A percentile compares a stretch with the other conserved stretches of the same genome.
phyloP scores from a whole-genome alignment of 1,140 invertebrate genomes.

The Tachypleus tridentatus region DNA sequence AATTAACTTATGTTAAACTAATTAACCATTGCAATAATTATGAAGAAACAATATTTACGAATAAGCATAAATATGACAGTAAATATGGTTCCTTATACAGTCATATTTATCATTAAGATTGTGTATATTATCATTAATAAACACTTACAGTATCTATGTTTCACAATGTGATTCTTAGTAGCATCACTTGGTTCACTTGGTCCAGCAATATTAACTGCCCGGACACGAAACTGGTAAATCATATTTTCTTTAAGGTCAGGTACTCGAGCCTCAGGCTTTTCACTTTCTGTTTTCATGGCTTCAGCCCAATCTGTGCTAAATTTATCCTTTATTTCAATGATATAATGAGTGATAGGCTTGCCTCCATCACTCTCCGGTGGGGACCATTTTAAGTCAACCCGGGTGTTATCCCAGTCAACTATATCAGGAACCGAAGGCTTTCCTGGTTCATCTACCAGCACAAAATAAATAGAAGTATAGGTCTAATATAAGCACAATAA shows the following conservation, averaged over 20 bases:
- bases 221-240: constrained; percentile 83
- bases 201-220: constrained; percentile 85
- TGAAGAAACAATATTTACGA: too few species aligned
- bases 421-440: constrained; percentile 82
- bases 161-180: constrained; percentile 82
- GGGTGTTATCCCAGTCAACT: constrained; percentile 74
- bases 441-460: constrained; percentile 63
- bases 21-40: too few species aligned
- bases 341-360: constrained; percentile 76
- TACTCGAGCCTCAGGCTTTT: constrained; percentile 62
- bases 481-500: background rate
- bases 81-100: too few species aligned
- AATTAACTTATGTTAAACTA: too few species aligned
- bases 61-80: too few species aligned
- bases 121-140: background rate
- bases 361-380: constrained; percentile 83
- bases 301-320: constrained; percentile 68
- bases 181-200: constrained; percentile 73
- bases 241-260: constrained; percentile 84
- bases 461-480: background rate
- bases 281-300: constrained; percentile 63
- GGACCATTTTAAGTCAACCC: constrained; percentile 83
- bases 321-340: constrained; percentile 94
- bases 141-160: constrained; percentile 78
- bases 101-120: too few species aligned